Percentiles rank a stretch among this genome's conserved stretches.
Evolutionary conservation across 2,888 invertebrate species (phyloP).

Genomic region (Podabrus alpinus): DNA sequence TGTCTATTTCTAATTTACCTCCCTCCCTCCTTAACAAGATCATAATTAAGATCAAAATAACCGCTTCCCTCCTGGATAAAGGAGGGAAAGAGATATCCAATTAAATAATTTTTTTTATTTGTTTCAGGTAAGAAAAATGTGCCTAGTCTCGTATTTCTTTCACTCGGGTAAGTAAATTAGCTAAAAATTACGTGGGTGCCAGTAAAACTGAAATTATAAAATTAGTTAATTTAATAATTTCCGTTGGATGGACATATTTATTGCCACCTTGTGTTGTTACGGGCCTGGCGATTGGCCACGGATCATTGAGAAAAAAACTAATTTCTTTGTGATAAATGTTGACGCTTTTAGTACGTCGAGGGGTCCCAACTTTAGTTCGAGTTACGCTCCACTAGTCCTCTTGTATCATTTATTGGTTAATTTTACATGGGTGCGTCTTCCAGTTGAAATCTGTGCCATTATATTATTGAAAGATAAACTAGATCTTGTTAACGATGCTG

Average conservation of each 20-base stretch:
- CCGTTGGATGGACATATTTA: constrained; percentile 29
- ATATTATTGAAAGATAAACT: constrained; percentile 29
- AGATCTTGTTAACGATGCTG: constrained; percentile 27
- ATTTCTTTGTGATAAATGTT: constrained; percentile 37
- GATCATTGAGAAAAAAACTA: constrained; percentile 42
- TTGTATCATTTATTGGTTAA: constrained; percentile 17
- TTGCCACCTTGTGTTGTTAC: constrained; percentile 32
- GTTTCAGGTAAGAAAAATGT: not conserved
- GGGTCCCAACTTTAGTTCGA: constrained; percentile 3
- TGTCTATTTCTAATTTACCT: too few relatives aligned
- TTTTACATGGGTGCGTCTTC: constrained; percentile 14
- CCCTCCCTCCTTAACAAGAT: too few relatives aligned
- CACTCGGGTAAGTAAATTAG: not conserved
- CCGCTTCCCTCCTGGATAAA: too few relatives aligned
- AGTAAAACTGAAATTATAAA: constrained; percentile 6
- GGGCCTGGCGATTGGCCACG: constrained; percentile 35
- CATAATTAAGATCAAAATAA: too few relatives aligned
- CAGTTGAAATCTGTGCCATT: constrained; percentile 25
- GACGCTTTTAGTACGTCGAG: constrained; percentile 22
- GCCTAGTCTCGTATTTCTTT: not conserved
- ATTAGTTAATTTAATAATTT: constrained; percentile 19
- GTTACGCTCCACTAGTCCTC: constrained; percentile 6
- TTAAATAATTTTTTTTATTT: not conserved
- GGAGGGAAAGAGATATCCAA: too few relatives aligned
- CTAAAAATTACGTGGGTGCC: not conserved